These are phyloP conservation scores for Scomber colias DNA, from an alignment of 2,113 vertebrate genomes.

Conservation along the genomic window DNA sequence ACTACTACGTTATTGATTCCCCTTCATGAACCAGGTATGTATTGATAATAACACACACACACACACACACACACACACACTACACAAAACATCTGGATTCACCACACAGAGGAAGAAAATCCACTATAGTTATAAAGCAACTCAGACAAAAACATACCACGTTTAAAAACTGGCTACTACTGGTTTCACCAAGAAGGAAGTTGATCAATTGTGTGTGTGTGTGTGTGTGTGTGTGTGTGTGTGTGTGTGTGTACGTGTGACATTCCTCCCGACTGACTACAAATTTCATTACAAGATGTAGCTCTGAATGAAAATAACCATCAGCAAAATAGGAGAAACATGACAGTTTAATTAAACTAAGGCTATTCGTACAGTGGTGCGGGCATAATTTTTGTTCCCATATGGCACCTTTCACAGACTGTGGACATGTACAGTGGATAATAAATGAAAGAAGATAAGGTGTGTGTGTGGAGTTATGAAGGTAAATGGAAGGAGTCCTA, in stretches of 20 bases:
- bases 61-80: neutral
- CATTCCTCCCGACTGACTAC: constrained; percentile 28
- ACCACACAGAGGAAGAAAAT: neutral
- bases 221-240: neutral
- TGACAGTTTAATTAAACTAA: constrained; percentile 76
- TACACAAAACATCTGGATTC: neutral
- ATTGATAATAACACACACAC: too few relatives aligned
- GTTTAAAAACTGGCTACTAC: constrained; percentile 38
- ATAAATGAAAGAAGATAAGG: constrained; percentile 41
- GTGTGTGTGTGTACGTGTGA: neutral
- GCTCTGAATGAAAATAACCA: constrained; percentile 60
- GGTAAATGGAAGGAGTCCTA: constrained; percentile 41
- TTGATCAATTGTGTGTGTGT: constrained; percentile 20
- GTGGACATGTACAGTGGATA: neutral
- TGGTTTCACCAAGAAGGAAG: constrained; percentile 17
- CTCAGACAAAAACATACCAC: constrained; percentile 23
- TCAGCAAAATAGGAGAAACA: constrained; percentile 67
- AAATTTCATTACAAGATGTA: constrained; percentile 50
- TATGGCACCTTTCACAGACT: constrained; percentile 48
- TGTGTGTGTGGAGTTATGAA: constrained; percentile 7
- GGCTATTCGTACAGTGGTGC: constrained; percentile 35
- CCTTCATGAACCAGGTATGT: too few relatives aligned
- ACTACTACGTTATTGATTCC: too few relatives aligned
- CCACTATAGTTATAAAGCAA: neutral
- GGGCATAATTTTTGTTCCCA: constrained; percentile 43